These are phyloP conservation scores for Tineola bisselliella DNA, from an alignment of 2,888 invertebrate genomes.

Conservation along the genomic window DNA sequence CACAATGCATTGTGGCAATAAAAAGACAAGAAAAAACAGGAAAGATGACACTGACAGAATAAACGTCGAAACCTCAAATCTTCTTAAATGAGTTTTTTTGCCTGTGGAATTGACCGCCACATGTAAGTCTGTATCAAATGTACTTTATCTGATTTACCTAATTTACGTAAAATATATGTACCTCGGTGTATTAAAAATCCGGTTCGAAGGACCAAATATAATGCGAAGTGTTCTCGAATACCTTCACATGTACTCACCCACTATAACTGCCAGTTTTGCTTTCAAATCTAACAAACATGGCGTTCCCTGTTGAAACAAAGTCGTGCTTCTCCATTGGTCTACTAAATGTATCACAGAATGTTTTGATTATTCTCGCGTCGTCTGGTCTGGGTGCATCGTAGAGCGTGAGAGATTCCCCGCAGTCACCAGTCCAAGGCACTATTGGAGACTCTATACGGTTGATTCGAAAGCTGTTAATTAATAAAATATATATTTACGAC, in stretches of 20 bases:
- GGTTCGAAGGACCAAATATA: too few relatives aligned
- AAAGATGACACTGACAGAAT: too few relatives aligned
- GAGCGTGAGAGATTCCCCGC: constrained; percentile 88
- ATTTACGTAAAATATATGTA: too few relatives aligned
- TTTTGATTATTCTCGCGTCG: constrained; percentile 90
- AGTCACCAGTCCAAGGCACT: constrained; percentile 85
- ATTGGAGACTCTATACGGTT: constrained; percentile 91
- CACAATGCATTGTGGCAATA: too few relatives aligned
- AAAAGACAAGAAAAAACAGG: too few relatives aligned
- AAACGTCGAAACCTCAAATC: too few relatives aligned
- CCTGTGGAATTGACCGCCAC: too few relatives aligned
- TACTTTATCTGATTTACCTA: too few relatives aligned
- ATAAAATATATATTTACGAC: background rate
- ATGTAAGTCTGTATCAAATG: too few relatives aligned
- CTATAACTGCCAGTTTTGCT: constrained; percentile 93
- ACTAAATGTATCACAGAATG: constrained; percentile 94
- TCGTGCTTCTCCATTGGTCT: constrained; percentile 93
- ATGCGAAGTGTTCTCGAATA: too few relatives aligned
- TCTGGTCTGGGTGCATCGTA: constrained; percentile 91
- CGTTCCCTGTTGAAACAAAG: constrained; percentile 88
- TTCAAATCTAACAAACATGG: constrained; percentile 88
- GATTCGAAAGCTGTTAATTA: constrained; percentile 85
- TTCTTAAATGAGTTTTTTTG: too few relatives aligned
- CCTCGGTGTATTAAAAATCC: too few relatives aligned
- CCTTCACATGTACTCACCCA: constrained; percentile 72